Base-by-base conservation (phyloP, 2,888 invertebrate species). In the Luperina nickerlii region DNA sequence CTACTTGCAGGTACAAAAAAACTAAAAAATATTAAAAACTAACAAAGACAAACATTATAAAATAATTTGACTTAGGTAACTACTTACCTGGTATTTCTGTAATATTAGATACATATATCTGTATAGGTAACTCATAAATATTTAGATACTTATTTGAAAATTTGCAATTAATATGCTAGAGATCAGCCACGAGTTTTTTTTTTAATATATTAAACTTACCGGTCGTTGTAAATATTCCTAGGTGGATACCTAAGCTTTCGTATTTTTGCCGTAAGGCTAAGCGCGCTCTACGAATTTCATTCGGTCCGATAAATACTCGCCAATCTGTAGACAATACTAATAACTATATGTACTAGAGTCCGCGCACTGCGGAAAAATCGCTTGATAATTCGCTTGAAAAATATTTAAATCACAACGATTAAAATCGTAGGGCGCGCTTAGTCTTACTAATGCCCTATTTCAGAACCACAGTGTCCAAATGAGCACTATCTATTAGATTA, bases 131-230 rank as follows among this genome's bases (percentile, higher is more conserved):
- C n/a, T 13, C 5, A n/a, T 57, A 63, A 45, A 65, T 80, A 42
- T 63, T 32, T 32, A 51, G 13, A 78, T 42, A 78, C 24, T 48
- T 20, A 60, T 72, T 38, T 9, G 13, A 54, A 65, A n/a, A 72
- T 72, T 48, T 79, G 9, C 71, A 42, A 72, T 20, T 72, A 48
- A 57, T 48, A 15, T 57, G 80, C 66, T 60, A 72, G 45, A 4
- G 8, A 62, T 63, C 27, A 1, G 24, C 18, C 18, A 32, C 3
- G n/a, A 51, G 45, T 54, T 65, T 15, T 18, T 51, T 51, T 18
- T 51, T 51, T 51, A 6, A 62, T 57, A 42, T 42, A 63, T 79
- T 72, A 15, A 60, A 20, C 5, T 60, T 9, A 32, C 42, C 51
- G 73, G 51, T 66, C 42, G 51, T 66, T 38, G 51, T 54, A n/a